Base-by-base conservation (phyloP, 37 sponge, comb jelly and placozoan species). In the Eunapius fragilis region DNA sequence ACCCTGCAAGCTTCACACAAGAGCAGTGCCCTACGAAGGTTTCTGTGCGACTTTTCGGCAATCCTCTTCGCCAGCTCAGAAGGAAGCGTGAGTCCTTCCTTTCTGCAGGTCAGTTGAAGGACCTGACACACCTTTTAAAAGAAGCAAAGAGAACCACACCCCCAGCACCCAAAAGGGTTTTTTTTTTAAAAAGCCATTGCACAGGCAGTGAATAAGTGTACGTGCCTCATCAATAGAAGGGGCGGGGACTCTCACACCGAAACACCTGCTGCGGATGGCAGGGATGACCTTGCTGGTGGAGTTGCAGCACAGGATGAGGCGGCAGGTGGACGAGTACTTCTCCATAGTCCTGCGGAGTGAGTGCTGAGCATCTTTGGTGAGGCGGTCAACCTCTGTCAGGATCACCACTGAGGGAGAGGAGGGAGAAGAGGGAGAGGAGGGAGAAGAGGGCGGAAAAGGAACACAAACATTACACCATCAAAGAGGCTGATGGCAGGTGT, bases 271-370 rank as follows among this genome's bases (percentile, higher is more conserved):
- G 25, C 92, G 79, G 70, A 99, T 92, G 81, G 99, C 96, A 31
- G 92, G 94, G 22, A 99, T 97, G 77, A 99, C 96, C 71, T 95
- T 99, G 79, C 99, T 97, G 80, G 98, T 97, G 34, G 91, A 94
- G 89, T 99, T 97, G 68, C 98, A 97, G 86, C 99, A 99, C 78
- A 99, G 92, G 68, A 99, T 94, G 26, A 99, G 89, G 10, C 99
- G 89, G 69, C 99, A 99, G 49, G 94, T 90, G 75, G 91, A 72
- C 33, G 88, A 86, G 88, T 99, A 95, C 85, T 99, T 99, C 93
- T 99, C 99, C 99, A 99, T 99, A 71, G 99, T 99, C 71, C 99
- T 88, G 14, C 99, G 83, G 35, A 99, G 88, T 25, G 96, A 95
- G 69, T 99, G 99, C 82, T 99, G 99, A 33, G 99, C 99, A 30